A percentile compares a stretch with the other conserved stretches of the same genome.
These are phyloP conservation scores for Jacana jacana DNA, from an alignment of 2,113 vertebrate genomes.

Conservation along the genomic window DNA sequence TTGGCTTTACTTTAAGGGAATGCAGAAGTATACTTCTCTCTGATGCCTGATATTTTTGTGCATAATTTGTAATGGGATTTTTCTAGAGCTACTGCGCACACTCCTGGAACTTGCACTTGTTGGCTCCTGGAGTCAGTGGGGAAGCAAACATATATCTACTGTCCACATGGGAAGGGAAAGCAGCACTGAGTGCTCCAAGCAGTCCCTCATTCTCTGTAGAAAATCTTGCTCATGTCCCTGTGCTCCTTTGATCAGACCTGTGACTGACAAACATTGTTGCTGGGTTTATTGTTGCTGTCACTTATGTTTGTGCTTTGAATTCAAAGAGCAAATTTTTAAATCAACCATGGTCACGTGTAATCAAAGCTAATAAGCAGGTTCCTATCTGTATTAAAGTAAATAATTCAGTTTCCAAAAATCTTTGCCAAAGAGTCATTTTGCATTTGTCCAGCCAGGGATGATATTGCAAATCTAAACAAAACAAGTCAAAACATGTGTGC, in stretches of 20 bases:
- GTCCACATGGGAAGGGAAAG: background rate
- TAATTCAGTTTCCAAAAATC: background rate
- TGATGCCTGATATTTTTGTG: background rate
- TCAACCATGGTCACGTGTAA: background rate
- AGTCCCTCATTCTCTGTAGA: background rate
- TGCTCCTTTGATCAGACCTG: background rate
- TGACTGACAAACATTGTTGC: background rate
- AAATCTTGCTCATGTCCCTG: background rate
- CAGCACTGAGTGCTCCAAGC: background rate
- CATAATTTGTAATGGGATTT: background rate
- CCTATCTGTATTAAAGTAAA: background rate
- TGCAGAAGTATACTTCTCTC: background rate
- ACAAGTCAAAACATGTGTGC: background rate
- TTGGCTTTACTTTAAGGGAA: background rate
- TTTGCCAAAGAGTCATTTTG: background rate
- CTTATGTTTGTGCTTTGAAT: slow-evolving; percentile 4
- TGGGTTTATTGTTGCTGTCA: background rate
- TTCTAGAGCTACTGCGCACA: background rate
- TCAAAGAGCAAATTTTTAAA: background rate
- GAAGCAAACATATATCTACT: background rate
- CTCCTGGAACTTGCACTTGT: background rate
- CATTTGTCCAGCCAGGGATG: background rate
- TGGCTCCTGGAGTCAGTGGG: background rate
- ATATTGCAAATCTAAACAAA: background rate
- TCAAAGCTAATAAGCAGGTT: slow-evolving; percentile 14